Conservation (phyloP, 64 coral and sea anemone genomes). For the Acropora yongei region DNA sequence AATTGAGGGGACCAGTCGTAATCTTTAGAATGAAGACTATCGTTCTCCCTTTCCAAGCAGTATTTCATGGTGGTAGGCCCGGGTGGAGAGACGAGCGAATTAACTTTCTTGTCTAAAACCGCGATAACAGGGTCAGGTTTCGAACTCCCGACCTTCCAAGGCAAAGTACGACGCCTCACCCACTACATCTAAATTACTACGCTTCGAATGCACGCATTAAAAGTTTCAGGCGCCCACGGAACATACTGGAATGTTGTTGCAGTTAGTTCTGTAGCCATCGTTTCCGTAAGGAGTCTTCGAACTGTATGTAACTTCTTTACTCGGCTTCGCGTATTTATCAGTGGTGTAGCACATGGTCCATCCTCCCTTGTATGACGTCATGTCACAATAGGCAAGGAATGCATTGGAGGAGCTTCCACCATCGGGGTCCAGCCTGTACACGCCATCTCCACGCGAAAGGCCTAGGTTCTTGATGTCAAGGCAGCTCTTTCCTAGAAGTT, state of each 20-base stretch:
- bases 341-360: constrained; percentile 67
- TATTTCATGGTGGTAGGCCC: too few relatives aligned
- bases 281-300: constrained; percentile 6
- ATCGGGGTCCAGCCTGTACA: constrained; percentile 44
- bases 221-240: neutral
- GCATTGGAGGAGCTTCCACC: constrained; percentile 26
- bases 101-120: too few relatives aligned
- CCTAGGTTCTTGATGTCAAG: neutral
- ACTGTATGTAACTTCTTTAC: constrained; percentile 20
- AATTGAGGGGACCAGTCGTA: too few relatives aligned
- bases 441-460: neutral
- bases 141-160: too few relatives aligned
- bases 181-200: too few relatives aligned
- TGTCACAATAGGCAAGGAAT: constrained; percentile 25
- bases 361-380: constrained; percentile 53
- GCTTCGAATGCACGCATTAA: too few relatives aligned
- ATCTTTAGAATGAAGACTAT: too few relatives aligned
- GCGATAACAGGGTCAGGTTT: too few relatives aligned
- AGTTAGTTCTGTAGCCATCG: constrained; percentile 27
- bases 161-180: too few relatives aligned
- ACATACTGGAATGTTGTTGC: constrained; percentile 38
- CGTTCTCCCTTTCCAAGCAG: too few relatives aligned
- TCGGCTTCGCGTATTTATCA: constrained; percentile 11
- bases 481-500: too few relatives aligned
- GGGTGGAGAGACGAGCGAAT: too few relatives aligned